Evolutionary conservation across 2,888 invertebrate species (phyloP), one percentile per base, ranked within the genome.

Genomic region (Aphelenchoides bicaudatus): DNA sequence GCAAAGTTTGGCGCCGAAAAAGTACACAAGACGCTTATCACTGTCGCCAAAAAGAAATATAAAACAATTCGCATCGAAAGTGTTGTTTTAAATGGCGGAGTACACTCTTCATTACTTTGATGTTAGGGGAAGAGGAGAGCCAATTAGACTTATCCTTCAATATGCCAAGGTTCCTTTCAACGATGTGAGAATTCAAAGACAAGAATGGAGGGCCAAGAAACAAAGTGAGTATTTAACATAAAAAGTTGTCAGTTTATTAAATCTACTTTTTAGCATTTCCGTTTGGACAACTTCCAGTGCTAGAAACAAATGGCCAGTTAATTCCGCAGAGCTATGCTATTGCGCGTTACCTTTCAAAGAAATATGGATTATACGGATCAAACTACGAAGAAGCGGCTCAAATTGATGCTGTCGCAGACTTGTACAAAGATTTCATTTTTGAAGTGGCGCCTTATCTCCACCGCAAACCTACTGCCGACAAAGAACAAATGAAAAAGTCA

Each of bases 291-390:
- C 34, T 56, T 13, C 56, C 56, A n/a, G 56, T 56, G 5, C 56
- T 56, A 4, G 25, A 48, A 23, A 30, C 50, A 25, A 49, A 56
- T 19, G 56, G 56, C 3, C 28, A 30, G 27, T 8, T 27, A 6
- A 47, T 56, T 13, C 47, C 56, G 13, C 48, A 56, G 23, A 56
- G 56, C 38, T 49, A 49, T 25, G 56, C 48, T n/a, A 56, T 56
- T 28, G 23, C 27, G 38, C 56, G 56, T 8, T 56, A 52, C 38
- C 13, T 56, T 27, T 48, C 48, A 2, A 46, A 13, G 16, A 13
- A 48, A 48, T 10, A 8, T 16, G 49, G 49, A 8, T 8, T 21
- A 1, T 19, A n/a, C 27, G 25, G 25, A 1, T 2, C n/a, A 19
- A 46, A 3, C 10, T 34, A 10, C 10, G n/a, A n/a, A 10, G 10